A percentile compares a stretch with the other conserved stretches of the same genome.
Conservation (phyloP, 2,888 invertebrate genomes). For the Epiblema foenella region DNA sequence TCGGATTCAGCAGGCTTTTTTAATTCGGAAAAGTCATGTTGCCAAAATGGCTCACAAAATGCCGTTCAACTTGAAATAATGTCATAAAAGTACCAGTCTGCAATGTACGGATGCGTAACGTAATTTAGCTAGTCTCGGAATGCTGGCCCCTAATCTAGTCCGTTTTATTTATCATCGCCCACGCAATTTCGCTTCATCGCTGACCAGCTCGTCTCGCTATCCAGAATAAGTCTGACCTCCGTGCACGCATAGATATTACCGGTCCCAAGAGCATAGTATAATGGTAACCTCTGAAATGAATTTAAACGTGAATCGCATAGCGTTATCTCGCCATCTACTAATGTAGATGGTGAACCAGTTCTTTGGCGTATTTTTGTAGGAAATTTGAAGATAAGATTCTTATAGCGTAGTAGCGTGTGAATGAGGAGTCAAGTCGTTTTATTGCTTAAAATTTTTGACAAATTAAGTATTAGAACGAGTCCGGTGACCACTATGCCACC, state of each 20-base stretch:
- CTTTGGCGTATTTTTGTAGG: slow-evolving; percentile 14
- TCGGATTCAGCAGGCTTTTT: too few species aligned
- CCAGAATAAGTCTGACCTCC: neutral
- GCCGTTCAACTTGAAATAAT: too few species aligned
- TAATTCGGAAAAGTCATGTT: too few species aligned
- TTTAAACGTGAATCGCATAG: slow-evolving; percentile 13
- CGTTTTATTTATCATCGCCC: neutral
- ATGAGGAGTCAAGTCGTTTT: neutral
- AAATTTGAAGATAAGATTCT: slow-evolving; percentile 27
- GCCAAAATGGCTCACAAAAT: too few species aligned
- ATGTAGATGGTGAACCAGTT: slow-evolving; percentile 35
- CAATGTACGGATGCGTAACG: too few species aligned
- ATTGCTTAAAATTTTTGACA: neutral
- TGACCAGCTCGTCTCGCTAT: neutral
- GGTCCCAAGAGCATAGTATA: neutral
- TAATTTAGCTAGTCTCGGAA: too few species aligned
- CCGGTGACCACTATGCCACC: too few species aligned
- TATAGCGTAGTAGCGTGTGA: neutral
- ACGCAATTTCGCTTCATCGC: neutral
- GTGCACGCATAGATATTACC: neutral
- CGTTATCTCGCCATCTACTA: slow-evolving; percentile 40
- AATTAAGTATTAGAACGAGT: too few species aligned
- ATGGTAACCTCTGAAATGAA: neutral
- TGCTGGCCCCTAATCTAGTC: neutral
- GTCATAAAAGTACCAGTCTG: too few species aligned